Conservation (phyloP, 2,113 vertebrate genomes). For the Phylloscopus whistleri region DNA sequence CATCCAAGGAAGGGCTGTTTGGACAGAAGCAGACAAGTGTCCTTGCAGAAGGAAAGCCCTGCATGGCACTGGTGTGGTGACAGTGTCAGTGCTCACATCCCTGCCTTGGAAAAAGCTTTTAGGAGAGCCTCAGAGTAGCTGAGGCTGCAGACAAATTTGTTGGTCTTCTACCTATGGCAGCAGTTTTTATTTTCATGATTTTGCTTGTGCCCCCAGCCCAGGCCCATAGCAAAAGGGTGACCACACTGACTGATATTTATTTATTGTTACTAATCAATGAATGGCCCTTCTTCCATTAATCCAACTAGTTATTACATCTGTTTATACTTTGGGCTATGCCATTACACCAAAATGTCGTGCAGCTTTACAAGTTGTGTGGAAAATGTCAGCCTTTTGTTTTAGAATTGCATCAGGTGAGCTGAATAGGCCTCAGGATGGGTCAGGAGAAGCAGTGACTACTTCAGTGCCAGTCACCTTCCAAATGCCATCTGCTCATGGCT, state of each 20-base stretch:
- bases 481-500: not conserved
- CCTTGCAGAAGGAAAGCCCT: not conserved
- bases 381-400: constrained; percentile 11
- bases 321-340: not conserved
- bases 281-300: not conserved
- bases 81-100: not conserved
- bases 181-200: not conserved
- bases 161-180: not conserved
- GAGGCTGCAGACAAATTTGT: not conserved
- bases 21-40: not conserved
- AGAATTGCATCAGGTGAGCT: constrained; percentile 12
- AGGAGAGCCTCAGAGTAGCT: not conserved
- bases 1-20: not conserved
- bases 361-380: not conserved
- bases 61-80: fast-evolving
- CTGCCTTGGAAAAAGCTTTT: not conserved
- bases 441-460: constrained; percentile 16
- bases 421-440: not conserved
- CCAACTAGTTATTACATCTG: not conserved
- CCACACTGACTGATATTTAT: not conserved
- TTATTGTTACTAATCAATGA: not conserved
- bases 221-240: not conserved
- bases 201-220: not conserved
- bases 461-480: not conserved
- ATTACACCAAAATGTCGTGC: not conserved